These are phyloP conservation scores for Ochropleura leucogaster DNA, from an alignment of 2,888 invertebrate genomes.

Conservation along the genomic window DNA sequence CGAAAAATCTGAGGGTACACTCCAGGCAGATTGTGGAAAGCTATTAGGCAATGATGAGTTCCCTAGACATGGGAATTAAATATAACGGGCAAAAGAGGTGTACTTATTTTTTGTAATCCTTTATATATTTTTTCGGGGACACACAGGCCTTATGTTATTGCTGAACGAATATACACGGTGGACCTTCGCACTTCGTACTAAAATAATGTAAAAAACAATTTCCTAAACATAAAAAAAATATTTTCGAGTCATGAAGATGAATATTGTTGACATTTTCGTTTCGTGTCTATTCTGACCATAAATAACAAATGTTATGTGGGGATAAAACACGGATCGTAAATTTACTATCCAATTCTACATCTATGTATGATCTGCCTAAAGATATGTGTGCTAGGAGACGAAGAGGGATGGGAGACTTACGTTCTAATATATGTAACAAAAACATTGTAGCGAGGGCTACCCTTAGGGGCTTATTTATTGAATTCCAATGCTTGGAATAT, in stretches of 20 bases:
- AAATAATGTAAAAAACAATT: constrained; percentile 20
- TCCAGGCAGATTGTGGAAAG: no score
- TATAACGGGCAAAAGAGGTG: not conserved
- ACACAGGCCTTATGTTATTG: not conserved
- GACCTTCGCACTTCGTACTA: not conserved
- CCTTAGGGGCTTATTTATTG: constrained; percentile 25
- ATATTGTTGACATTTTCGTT: constrained; percentile 56
- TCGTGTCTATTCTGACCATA: constrained; percentile 48
- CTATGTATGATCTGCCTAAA: constrained; percentile 40
- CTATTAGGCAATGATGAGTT: no score
- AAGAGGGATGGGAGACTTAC: constrained; percentile 3
- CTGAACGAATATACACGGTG: not conserved
- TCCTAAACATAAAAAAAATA: constrained; percentile 27
- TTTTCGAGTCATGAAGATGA: constrained; percentile 29
- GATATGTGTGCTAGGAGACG: constrained; percentile 32
- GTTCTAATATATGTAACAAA: constrained; percentile 28
- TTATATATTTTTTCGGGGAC: not conserved
- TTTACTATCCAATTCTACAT: constrained; percentile 57
- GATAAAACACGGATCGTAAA: constrained; percentile 62
- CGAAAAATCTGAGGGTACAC: no score
- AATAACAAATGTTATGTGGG: constrained; percentile 60
- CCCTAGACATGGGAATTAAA: not conserved
- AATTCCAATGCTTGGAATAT: not conserved
- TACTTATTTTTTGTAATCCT: not conserved
- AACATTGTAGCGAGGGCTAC: constrained; percentile 18